Evolutionary conservation across 2,888 invertebrate genomes (phyloP).

Genomic region (Seira musarum): DNA sequence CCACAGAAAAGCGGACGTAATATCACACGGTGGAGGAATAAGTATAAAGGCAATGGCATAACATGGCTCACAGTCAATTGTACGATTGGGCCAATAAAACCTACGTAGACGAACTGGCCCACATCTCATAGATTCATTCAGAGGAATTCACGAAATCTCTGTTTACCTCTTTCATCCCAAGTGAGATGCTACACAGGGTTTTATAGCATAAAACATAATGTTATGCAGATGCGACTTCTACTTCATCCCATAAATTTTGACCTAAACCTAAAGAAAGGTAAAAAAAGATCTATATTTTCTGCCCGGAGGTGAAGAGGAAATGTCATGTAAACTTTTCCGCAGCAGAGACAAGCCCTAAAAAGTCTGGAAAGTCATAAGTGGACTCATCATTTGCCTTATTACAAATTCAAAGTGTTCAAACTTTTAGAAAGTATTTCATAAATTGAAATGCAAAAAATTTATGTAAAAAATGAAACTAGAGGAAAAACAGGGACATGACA

Average conservation of each 20-base stretch:
- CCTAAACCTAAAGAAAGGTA: neutral
- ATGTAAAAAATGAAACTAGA: too few species aligned
- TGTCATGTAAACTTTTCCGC: neutral
- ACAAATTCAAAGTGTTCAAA: too few species aligned
- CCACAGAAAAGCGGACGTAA: too few species aligned
- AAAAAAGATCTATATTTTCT: neutral
- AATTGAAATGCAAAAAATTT: too few species aligned
- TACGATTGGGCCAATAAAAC: neutral
- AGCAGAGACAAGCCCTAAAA: neutral
- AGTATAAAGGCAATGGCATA: neutral
- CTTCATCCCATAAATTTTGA: neutral
- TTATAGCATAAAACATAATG: neutral
- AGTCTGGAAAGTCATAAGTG: neutral
- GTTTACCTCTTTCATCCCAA: neutral
- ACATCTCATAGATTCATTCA: neutral
- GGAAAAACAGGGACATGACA: neutral
- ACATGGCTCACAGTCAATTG: neutral
- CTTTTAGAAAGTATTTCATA: too few species aligned
- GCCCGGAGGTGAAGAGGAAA: neutral
- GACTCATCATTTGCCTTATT: neutral
- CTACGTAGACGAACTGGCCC: neutral
- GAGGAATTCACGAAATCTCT: neutral
- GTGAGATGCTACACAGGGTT: neutral
- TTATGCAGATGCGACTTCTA: neutral
- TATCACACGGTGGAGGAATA: neutral